phyloP scores from a whole-genome alignment of 2,113 vertebrate genomes.

The Ictalurus furcatus region DNA sequence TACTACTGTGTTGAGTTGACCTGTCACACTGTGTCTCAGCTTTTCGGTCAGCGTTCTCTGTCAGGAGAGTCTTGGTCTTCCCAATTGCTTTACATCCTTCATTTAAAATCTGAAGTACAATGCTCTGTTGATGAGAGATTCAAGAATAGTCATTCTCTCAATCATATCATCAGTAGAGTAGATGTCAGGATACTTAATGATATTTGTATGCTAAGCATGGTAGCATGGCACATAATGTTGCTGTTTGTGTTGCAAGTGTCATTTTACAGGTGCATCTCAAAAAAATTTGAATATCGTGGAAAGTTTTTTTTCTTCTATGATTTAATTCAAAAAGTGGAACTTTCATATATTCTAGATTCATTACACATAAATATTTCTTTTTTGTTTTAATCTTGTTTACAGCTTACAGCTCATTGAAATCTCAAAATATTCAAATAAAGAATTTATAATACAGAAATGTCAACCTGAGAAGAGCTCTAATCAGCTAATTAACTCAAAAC shows the following conservation, averaged over 20 bases:
- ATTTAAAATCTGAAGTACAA: neutral
- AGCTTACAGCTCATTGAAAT: too few relatives aligned
- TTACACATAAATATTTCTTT: too few relatives aligned
- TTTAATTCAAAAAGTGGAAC: too few relatives aligned
- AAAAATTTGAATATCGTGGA: too few relatives aligned
- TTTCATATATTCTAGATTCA: too few relatives aligned
- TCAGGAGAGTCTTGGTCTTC: neutral
- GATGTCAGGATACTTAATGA: neutral
- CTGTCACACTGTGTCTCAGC: neutral
- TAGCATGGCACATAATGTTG: neutral
- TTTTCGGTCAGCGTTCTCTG: neutral
- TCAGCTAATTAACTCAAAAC: too few relatives aligned
- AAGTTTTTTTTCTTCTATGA: too few relatives aligned
- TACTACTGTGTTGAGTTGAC: neutral
- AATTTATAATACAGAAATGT: too few relatives aligned
- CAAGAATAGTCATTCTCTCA: neutral
- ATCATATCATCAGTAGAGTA: neutral
- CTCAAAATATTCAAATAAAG: too few relatives aligned
- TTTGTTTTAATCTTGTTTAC: too few relatives aligned
- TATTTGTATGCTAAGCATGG: neutral
- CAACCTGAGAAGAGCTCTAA: too few relatives aligned
- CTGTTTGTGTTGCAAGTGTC: neutral
- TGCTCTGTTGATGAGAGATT: neutral
- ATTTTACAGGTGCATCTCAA: neutral
- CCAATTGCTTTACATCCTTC: neutral